Evolutionary conservation across 2,888 invertebrate species (phyloP).

Genomic region (Scaptomyza caliginosa): DNA sequence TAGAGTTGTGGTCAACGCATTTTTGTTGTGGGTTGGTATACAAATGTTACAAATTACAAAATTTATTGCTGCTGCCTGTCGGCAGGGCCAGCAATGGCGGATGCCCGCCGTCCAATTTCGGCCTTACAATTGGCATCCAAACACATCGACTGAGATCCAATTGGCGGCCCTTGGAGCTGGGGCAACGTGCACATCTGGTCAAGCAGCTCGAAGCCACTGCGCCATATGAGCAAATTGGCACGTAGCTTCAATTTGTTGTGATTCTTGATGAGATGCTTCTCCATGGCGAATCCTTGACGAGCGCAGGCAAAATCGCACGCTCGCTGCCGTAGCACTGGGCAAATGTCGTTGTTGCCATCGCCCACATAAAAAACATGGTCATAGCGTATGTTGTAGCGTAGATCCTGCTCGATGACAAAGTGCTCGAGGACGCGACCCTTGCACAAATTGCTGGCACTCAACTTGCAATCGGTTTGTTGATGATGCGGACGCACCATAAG

Average conservation of each 20-base stretch:
- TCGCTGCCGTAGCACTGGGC: slow-evolving; percentile 88
- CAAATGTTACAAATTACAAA: background rate
- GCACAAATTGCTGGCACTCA: slow-evolving; percentile 90
- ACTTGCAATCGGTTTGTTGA: slow-evolving; percentile 88
- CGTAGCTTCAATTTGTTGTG: slow-evolving; percentile 72
- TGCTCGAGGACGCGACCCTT: slow-evolving; percentile 90
- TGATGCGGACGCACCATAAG: slow-evolving; percentile 88
- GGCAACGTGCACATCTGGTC: slow-evolving; percentile 68
- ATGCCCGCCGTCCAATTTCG: slow-evolving; percentile 54
- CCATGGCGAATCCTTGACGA: slow-evolving; percentile 85
- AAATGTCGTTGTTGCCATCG: slow-evolving; percentile 92
- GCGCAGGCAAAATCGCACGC: slow-evolving; percentile 88
- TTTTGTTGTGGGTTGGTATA: background rate
- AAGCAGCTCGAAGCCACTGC: slow-evolving; percentile 81
- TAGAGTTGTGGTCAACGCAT: background rate
- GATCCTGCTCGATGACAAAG: slow-evolving; percentile 85
- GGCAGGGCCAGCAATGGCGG: slow-evolving; percentile 31
- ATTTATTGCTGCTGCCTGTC: slow-evolving; percentile 26
- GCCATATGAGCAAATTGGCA: slow-evolving; percentile 79
- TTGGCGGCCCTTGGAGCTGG: slow-evolving; percentile 33
- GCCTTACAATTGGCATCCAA: slow-evolving; percentile 32
- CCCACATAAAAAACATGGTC: slow-evolving; percentile 88
- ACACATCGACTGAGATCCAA: background rate
- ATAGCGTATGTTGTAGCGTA: slow-evolving; percentile 84
- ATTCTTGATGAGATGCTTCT: slow-evolving; percentile 78